phyloP scores from a whole-genome alignment of 1,140 invertebrate genomes.

The Dendroctonus valens region DNA sequence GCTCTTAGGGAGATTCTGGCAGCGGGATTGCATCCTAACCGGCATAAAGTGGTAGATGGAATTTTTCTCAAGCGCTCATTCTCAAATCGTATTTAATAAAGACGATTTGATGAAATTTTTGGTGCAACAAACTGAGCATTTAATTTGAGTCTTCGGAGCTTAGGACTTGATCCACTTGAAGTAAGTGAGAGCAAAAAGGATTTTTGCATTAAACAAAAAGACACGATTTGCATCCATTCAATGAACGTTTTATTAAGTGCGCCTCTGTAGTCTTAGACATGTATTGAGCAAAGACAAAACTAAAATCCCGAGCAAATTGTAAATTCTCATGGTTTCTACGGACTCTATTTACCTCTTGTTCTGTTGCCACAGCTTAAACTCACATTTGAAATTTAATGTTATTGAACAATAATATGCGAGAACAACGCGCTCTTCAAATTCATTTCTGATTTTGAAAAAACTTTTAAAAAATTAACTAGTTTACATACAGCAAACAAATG shows the following conservation, averaged over 20 bases:
- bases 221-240: background rate
- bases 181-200: too few species aligned
- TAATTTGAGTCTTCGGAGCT: too few species aligned
- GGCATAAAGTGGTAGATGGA: constrained; percentile 19
- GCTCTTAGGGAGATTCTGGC: constrained; percentile 9
- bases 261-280: background rate
- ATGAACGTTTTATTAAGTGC: background rate
- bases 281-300: constrained; percentile 1
- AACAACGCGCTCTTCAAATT: too few species aligned
- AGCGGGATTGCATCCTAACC: constrained; percentile 17
- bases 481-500: too few species aligned
- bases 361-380: constrained; percentile 12
- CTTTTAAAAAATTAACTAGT: too few species aligned
- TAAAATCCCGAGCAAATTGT: constrained; percentile 14
- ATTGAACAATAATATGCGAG: background rate
- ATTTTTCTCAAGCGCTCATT: constrained; percentile 2
- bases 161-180: too few species aligned
- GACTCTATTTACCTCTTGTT: constrained; percentile 21
- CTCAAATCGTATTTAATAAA: background rate
- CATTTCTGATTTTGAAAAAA: too few species aligned
- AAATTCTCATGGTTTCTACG: constrained; percentile 9
- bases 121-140: background rate
- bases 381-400: constrained; percentile 26
- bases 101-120: constrained; percentile 1
- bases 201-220: too few species aligned